Evolutionary conservation across 2,888 invertebrate genomes (phyloP).

Genomic region (Timema podura): DNA sequence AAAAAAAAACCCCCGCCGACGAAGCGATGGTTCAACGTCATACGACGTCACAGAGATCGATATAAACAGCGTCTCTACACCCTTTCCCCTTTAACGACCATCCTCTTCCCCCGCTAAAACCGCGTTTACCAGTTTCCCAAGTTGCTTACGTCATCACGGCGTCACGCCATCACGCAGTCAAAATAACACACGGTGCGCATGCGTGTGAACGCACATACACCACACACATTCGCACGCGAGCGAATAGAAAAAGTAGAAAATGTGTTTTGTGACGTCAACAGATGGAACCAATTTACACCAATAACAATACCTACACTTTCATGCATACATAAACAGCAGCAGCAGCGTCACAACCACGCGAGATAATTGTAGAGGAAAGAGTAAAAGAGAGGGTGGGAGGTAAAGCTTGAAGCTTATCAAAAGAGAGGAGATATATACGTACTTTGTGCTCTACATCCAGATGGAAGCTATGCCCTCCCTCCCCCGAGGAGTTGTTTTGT

Average conservation of each 20-base stretch:
- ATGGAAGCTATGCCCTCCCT: no score
- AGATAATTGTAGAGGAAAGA: neutral
- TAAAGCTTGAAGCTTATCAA: neutral
- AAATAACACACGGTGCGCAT: neutral
- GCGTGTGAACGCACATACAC: neutral
- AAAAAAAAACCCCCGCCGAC: no score
- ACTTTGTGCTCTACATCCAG: no score
- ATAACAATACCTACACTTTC: constrained; percentile 14
- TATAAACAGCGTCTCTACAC: no score
- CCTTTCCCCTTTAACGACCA: no score
- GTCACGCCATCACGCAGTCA: neutral
- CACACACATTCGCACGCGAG: neutral
- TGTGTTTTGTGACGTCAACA: neutral
- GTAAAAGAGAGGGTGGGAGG: neutral
- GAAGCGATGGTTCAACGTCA: no score
- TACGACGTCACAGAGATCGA: no score
- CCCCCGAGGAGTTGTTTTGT: no score
- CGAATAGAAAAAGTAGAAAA: neutral
- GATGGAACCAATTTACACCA: constrained; percentile 15
- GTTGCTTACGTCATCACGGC: no score
- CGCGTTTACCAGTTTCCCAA: no score
- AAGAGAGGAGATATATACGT: no score
- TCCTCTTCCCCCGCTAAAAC: no score
- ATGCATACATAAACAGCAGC: neutral
- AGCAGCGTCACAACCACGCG: neutral